Conservation (phyloP, 2,797 vertebrate species). For the Rhinella marina region DNA sequence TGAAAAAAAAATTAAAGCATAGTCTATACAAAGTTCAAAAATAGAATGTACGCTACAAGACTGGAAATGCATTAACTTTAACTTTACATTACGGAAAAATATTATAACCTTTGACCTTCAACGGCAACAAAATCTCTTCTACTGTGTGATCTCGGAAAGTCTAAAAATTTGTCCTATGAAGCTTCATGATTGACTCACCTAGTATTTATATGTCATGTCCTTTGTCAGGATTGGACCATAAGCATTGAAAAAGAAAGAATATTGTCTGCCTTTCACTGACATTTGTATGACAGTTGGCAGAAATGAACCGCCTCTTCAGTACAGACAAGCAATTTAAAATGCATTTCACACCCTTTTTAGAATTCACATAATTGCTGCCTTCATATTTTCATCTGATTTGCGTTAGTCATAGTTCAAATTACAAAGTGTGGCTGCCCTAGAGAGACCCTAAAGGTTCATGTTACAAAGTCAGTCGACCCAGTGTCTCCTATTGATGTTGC, state of each 20-base stretch:
- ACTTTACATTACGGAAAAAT: background rate
- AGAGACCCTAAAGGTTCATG: constrained; percentile 26
- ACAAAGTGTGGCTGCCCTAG: constrained; percentile 7
- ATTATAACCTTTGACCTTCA: constrained; percentile 13
- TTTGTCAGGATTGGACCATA: background rate
- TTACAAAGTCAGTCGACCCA: constrained; percentile 29
- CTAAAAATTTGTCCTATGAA: background rate
- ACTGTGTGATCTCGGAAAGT: background rate
- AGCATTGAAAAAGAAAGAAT: background rate
- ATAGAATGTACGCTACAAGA: background rate
- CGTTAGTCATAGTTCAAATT: constrained; percentile 49
- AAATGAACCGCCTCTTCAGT: constrained; percentile 23
- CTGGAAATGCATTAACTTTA: background rate
- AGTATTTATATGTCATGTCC: constrained; percentile 14
- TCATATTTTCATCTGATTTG: constrained; percentile 18
- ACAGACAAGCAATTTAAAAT: constrained; percentile 23
- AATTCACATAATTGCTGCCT: constrained; percentile 39
- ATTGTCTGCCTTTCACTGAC: constrained; percentile 4
- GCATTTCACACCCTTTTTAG: constrained; percentile 18
- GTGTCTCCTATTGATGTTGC: constrained; percentile 21
- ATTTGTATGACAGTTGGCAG: constrained; percentile 24
- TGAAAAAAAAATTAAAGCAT: too few species aligned
- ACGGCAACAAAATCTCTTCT: background rate
- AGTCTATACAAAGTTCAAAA: background rate
- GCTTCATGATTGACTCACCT: constrained; percentile 17